These are phyloP conservation scores for Tachyglossus aculeatus DNA, from an alignment of 2,797 vertebrate genomes.

Conservation along the genomic window DNA sequence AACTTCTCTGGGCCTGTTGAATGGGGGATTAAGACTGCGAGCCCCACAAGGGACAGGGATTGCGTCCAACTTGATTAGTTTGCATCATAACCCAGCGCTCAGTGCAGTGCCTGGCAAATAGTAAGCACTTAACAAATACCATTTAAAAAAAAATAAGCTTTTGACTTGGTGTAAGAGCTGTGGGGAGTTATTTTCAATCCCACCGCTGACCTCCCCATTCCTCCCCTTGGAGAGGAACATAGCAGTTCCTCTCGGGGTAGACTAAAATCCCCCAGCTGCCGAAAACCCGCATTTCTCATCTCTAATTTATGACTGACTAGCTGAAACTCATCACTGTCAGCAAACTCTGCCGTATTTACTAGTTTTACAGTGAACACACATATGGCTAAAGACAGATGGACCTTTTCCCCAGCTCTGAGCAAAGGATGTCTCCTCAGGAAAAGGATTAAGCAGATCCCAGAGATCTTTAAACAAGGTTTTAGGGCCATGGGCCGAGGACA, in stretches of 20 bases:
- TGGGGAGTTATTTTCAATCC: no score
- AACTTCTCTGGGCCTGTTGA: no score
- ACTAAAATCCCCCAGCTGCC: constrained; percentile 60
- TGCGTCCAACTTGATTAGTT: no score
- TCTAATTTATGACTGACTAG: constrained; percentile 72
- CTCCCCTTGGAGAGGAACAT: constrained; percentile 15
- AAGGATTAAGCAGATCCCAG: constrained; percentile 76
- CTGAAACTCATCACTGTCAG: constrained; percentile 70
- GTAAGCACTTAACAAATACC: no score
- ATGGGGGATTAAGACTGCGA: no score
- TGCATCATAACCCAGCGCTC: no score
- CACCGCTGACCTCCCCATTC: neutral
- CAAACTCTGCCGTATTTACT: constrained; percentile 73
- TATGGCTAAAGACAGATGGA: constrained; percentile 81
- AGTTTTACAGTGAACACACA: constrained; percentile 76
- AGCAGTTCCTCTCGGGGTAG: constrained; percentile 1
- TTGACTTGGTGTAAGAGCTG: no score
- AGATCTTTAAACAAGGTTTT: constrained; percentile 77
- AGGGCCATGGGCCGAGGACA: constrained; percentile 48
- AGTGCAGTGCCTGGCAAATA: no score
- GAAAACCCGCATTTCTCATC: constrained; percentile 63
- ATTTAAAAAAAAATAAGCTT: no score
- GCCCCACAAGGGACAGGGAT: no score
- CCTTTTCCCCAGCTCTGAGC: constrained; percentile 77
- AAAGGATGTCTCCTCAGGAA: constrained; percentile 77